Percentiles rank a stretch among this genome's conserved stretches.
Evolutionary conservation across 2,888 invertebrate species (phyloP).

Genomic region (Cataglyphis rosenhaueri): DNA sequence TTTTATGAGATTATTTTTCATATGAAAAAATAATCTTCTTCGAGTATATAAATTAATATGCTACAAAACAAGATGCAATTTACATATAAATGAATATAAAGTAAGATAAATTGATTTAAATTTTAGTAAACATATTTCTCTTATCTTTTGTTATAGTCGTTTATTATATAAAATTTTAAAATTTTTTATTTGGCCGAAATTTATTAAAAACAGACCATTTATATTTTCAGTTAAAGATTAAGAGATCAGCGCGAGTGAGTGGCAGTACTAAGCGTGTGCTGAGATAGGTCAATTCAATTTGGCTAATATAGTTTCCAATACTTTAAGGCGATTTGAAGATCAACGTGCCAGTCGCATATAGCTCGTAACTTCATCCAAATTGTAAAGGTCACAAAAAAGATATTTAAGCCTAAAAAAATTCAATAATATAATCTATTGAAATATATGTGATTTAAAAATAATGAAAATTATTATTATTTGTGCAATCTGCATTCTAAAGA

Average conservation of each 20-base stretch:
- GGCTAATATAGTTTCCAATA: background rate
- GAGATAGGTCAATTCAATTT: slow-evolving; percentile 47
- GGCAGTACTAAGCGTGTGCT: slow-evolving; percentile 20
- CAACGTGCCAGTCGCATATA: background rate
- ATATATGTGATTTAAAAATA: background rate
- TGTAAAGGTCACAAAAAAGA: background rate
- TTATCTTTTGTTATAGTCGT: background rate
- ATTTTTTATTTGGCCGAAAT: background rate
- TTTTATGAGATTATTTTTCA: background rate
- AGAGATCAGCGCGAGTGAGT: slow-evolving; percentile 36
- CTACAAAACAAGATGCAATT: slow-evolving; percentile 1
- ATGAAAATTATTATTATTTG: background rate
- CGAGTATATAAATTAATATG: background rate
- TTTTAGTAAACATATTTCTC: background rate
- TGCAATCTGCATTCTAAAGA: background rate
- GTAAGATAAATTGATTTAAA: background rate
- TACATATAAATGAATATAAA: background rate
- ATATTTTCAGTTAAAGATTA: slow-evolving; percentile 60
- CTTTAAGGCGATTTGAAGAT: slow-evolving; percentile 23
- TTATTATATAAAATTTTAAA: background rate
- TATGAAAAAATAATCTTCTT: background rate
- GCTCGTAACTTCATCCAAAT: background rate
- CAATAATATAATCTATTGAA: background rate
- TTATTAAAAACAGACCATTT: slow-evolving; percentile 22
- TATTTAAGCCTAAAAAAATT: background rate